These are phyloP conservation scores for Drosophila cardini DNA, from an alignment of 1,140 invertebrate species.

Conservation along the genomic window DNA sequence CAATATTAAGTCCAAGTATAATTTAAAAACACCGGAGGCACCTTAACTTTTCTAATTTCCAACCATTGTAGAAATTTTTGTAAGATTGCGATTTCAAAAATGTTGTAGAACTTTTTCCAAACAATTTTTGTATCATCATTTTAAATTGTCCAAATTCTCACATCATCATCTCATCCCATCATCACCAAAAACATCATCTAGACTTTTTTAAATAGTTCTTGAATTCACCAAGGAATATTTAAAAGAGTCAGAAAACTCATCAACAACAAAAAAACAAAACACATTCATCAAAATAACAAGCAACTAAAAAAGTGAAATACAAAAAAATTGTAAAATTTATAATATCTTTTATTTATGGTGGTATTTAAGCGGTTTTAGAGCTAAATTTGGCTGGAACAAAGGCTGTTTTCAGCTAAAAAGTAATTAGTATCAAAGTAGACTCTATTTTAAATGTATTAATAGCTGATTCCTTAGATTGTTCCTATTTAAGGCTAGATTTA, in stretches of 20 bases:
- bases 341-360: slow-evolving; percentile 1
- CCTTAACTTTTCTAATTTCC: slow-evolving; percentile 51
- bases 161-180: slow-evolving; percentile 59
- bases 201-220: slow-evolving; percentile 5
- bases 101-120: slow-evolving; percentile 63
- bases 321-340: slow-evolving; percentile 69
- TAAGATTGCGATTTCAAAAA: too few species aligned
- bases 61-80: not conserved
- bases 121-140: slow-evolving; percentile 65
- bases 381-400: too few species aligned
- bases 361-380: too few species aligned
- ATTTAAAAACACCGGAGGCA: slow-evolving; percentile 85
- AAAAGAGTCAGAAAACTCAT: slow-evolving; percentile 30
- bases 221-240: slow-evolving; percentile 11
- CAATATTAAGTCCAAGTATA: slow-evolving; percentile 98
- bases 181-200: slow-evolving; percentile 53
- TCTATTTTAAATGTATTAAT: too few species aligned
- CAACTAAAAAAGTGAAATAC: slow-evolving; percentile 76
- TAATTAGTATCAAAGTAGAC: too few species aligned
- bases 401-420: too few species aligned
- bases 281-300: slow-evolving; percentile 79
- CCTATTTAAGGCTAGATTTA: too few species aligned
- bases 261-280: slow-evolving; percentile 39
- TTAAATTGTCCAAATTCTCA: slow-evolving; percentile 44
- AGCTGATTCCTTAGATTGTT: too few species aligned